These are phyloP conservation scores for Odontamblyopus lacepedii DNA, from an alignment of 2,797 vertebrate species.

Conservation along the genomic window DNA sequence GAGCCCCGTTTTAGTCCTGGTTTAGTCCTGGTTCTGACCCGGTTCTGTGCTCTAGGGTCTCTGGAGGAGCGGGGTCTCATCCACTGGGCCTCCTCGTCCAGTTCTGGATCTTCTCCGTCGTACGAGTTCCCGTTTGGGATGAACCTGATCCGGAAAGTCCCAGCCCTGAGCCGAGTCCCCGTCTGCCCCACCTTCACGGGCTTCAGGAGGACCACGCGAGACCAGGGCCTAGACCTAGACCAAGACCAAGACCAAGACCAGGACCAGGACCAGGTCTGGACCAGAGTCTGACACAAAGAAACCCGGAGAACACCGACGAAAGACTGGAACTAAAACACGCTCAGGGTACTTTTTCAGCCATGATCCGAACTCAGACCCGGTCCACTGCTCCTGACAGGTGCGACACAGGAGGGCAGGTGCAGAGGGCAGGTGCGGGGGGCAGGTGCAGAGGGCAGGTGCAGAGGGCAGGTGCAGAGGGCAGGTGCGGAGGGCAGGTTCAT, in stretches of 20 bases:
- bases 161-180: not conserved
- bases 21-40: not conserved
- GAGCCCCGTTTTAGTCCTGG: not conserved
- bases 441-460: too few relatives aligned
- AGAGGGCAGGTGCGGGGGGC: too few relatives aligned
- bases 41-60: not conserved
- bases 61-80: not conserved
- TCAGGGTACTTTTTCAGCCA: too few relatives aligned
- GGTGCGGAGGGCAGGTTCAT: too few relatives aligned
- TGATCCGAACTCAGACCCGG: too few relatives aligned
- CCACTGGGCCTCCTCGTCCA: not conserved
- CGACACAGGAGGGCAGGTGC: too few relatives aligned
- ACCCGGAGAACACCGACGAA: not conserved
- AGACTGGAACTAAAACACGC: too few relatives aligned
- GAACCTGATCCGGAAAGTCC: not conserved
- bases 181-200: slow-evolving; percentile 4
- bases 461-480: too few relatives aligned
- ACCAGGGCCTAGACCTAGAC: not conserved
- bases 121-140: slow-evolving; percentile 10
- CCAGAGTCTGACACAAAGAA: not conserved
- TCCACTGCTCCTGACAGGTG: too few relatives aligned
- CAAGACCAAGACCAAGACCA: not conserved
- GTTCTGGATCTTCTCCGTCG: not conserved
- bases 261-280: slow-evolving; percentile 9
- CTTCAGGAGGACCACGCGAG: not conserved